Evolutionary conservation across 2,797 vertebrate genomes (phyloP), one percentile per base, ranked within the genome.

Genomic region (Catharus ustulatus): DNA sequence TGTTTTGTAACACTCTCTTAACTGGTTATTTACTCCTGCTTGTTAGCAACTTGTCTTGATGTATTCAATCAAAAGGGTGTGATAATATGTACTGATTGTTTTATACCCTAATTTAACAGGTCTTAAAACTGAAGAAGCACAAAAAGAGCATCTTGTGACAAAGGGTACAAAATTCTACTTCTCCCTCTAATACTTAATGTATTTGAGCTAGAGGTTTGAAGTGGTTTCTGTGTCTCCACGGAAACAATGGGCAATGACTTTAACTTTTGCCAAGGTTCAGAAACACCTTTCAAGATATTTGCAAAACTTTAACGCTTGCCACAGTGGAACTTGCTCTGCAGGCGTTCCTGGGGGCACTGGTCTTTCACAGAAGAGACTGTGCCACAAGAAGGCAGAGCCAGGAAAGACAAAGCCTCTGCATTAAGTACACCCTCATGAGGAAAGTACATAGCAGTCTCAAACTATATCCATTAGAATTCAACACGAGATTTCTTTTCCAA

Each of bases 61-160:
- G 36, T 89, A 94, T 66, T 84, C 32, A 78, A 48, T 81, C 22
- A 93, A 93, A 94, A 64, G 38, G 48, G 32, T 91, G n/a, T 72
- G 52, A 87, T 77, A 84, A 48, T 84, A 90, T 48, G 57, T 94
- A 38, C 55, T 96, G 82, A 94, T 88, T 92, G 27, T 84, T 94
- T 94, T 82, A 72, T 73, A 67, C 23, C 21, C 29, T 89, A 73
- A 88, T 77, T 92, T 90, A 83, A 67, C 48, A 84, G 16, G 17
- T 34, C 24, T 59, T 88, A 84, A 59, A 68, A 36, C 23, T 69
- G 13, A 84, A 94, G 57, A 95, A 95, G 36, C 40, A 74, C 34
- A 84, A 42, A 86, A 64, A 27, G 12, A 92, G 2, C 62, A 89
- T 72, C 18, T 32, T 46, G 32, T 68, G 66, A 40, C 45, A 81